Base-by-base conservation (phyloP, 2,888 invertebrate genomes). In the Chymomyza amoena region DNA sequence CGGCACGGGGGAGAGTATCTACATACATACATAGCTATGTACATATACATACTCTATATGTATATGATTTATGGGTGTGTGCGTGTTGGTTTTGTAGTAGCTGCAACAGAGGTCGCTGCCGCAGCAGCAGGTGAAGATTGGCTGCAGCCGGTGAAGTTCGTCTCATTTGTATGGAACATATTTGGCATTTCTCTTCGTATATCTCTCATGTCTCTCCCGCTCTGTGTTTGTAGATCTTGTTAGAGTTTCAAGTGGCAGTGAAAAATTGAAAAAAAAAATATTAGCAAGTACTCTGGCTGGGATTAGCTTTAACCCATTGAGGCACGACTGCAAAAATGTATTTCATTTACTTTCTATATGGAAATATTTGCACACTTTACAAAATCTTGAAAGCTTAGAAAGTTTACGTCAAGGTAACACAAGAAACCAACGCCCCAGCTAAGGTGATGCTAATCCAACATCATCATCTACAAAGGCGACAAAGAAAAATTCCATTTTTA, bases 341-440 rank as follows among this genome's bases (percentile, higher is more conserved):
- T 74, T 73, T 70, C 74, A 75, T 74, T 74, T 75, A 75, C 75
- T 75, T 75, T 75, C 75, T 74, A 64, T 75, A 75, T 75, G 75
- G 74, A 75, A 74, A 75, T 63, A 67, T 67, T 62, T 69, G 66
- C 74, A 69, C 54, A 73, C 65, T 65, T 60, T 39, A 52, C 39
- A 50, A 63, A 25, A 20, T 51, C 51, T 28, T 15, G 9, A 52
- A 18, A 68, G 71, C 64, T 59, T 80, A 72, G 69, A 72, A 78
- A 73, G 72, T 72, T 71, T 69, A 78, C 69, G 72, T 74, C 18
- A 16, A 10, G 36, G 62, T 15, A 32, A 51, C 5, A n/a, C 4
- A n/a, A 52, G 15, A 66, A 57, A 60, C 60, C 60, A 32, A 60
- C 36, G 60, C 60, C 60, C 60, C 60, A 60, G 57, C 57, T 20